Evolutionary conservation across 1,140 invertebrate genomes (phyloP).

Genomic region (Meloidogyne chitwoodi): DNA sequence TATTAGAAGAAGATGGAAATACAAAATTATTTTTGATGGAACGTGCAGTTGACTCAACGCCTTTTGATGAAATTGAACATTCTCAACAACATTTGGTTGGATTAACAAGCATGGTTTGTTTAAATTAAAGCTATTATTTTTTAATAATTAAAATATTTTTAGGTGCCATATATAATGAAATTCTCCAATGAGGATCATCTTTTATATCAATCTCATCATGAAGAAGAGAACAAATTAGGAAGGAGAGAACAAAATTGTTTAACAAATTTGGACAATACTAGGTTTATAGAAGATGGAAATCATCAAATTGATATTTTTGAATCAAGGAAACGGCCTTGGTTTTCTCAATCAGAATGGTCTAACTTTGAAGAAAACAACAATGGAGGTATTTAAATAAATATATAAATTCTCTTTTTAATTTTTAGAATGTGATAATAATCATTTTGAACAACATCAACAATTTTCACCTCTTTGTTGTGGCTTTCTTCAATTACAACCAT

Average conservation of each 20-base stretch:
- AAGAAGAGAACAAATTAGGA: not conserved
- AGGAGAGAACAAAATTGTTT: not conserved
- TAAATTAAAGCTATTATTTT: not conserved
- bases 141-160: not conserved
- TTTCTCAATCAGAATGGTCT: not conserved
- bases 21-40: not conserved
- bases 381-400: not conserved
- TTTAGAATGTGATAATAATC: not conserved
- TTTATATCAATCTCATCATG: not conserved
- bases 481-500: not conserved
- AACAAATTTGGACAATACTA: not conserved
- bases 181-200: not conserved
- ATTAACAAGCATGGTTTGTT: not conserved
- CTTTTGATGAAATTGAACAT: not conserved
- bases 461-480: not conserved
- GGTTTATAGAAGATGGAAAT: not conserved
- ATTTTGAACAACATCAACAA: not conserved
- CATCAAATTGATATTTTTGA: not conserved
- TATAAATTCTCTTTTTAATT: too few relatives aligned
- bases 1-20: not conserved
- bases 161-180: not conserved
- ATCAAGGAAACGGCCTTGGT: not conserved
- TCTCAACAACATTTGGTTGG: not conserved
- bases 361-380: not conserved
- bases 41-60: not conserved